phyloP scores from a whole-genome alignment of 2,888 invertebrate genomes.

The Frankliniella intonsa region DNA sequence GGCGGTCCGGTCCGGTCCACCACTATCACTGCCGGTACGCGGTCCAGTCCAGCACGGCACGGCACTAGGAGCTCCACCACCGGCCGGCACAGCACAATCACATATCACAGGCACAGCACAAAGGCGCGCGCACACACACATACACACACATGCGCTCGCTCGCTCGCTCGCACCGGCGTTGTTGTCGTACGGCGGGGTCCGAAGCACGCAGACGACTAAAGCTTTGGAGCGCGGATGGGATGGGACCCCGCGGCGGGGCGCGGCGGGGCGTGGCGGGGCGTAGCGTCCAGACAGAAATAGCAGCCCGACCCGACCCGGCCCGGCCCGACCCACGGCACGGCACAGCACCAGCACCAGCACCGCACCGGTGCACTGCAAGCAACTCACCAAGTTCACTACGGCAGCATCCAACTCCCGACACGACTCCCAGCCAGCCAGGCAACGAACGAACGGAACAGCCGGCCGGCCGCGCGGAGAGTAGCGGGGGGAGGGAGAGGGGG shows the following conservation, averaged over 20 bases:
- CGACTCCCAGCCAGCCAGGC: background rate
- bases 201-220: too few species aligned
- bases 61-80: background rate
- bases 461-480: background rate
- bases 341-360: too few species aligned
- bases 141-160: background rate
- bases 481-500: background rate
- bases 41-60: too few species aligned
- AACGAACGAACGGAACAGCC: background rate
- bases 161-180: conserved; percentile 33
- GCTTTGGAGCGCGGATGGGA: too few species aligned
- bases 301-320: background rate
- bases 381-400: too few species aligned
- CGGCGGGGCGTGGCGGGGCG: background rate
- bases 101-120: background rate
- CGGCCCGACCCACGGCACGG: background rate
- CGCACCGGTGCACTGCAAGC: too few species aligned
- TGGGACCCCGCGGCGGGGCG: background rate
- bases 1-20: too few species aligned
- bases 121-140: background rate
- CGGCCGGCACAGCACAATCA: background rate
- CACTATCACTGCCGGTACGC: too few species aligned
- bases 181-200: conserved; percentile 32
- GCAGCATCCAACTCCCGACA: too few species aligned
- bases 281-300: background rate